Conservation (phyloP, 2,888 invertebrate genomes). For the Lasius fuliginosus region DNA sequence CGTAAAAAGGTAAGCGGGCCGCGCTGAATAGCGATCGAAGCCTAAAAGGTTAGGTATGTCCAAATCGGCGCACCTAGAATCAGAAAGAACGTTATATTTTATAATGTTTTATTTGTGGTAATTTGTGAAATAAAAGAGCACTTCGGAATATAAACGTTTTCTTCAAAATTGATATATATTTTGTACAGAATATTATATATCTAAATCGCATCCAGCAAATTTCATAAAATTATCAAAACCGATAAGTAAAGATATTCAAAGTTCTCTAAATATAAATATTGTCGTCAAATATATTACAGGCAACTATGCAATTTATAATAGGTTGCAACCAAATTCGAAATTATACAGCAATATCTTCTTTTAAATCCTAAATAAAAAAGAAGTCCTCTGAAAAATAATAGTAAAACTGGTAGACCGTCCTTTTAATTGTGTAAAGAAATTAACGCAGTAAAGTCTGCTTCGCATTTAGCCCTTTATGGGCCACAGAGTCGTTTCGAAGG, state of each 20-base stretch:
- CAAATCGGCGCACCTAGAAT: constrained; percentile 45
- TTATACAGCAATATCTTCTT: not conserved
- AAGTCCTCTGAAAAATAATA: constrained; percentile 11
- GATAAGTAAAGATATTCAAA: not conserved
- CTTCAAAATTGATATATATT: constrained; percentile 23
- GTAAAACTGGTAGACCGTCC: constrained; percentile 62
- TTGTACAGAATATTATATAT: constrained; percentile 15
- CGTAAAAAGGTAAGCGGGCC: constrained; percentile 67
- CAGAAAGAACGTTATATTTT: constrained; percentile 40
- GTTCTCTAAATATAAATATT: not conserved
- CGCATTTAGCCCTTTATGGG: constrained; percentile 81
- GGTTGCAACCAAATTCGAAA: not conserved
- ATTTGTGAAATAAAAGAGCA: constrained; percentile 27
- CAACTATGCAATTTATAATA: not conserved
- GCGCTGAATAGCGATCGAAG: constrained; percentile 52
- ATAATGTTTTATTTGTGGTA: constrained; percentile 37
- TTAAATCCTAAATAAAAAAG: not conserved
- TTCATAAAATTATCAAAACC: not conserved
- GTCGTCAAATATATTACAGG: not conserved
- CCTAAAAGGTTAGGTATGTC: constrained; percentile 43
- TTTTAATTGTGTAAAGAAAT: constrained; percentile 81
- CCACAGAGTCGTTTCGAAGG: constrained; percentile 78
- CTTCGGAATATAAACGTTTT: constrained; percentile 5
- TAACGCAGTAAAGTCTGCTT: constrained; percentile 79
- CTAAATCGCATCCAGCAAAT: not conserved